These are phyloP conservation scores for Papilio xuthus DNA, from an alignment of 1,140 invertebrate genomes.

Conservation along the genomic window DNA sequence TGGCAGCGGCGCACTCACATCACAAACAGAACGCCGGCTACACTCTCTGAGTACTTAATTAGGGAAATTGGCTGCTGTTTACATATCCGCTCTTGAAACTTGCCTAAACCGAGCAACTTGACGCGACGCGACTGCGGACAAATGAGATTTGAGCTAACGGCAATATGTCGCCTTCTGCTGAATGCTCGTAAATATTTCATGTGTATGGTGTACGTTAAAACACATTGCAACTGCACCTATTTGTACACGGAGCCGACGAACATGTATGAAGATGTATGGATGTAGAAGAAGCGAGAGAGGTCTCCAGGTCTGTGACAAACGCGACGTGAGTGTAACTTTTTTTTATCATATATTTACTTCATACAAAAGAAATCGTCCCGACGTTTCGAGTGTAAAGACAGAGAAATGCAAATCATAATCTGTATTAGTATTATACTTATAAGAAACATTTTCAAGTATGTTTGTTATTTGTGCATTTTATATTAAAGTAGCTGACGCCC, in stretches of 20 bases:
- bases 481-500: too few species aligned
- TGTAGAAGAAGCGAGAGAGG: not conserved
- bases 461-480: too few species aligned
- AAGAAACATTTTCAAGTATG: too few species aligned
- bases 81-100: conserved; percentile 56
- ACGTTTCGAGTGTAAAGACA: too few species aligned
- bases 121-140: conserved; percentile 43
- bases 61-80: conserved; percentile 68
- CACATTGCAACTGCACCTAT: not conserved
- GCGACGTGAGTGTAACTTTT: not conserved
- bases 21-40: conserved; percentile 53
- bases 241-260: not conserved
- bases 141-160: conserved; percentile 37
- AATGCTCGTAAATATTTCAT: conserved; percentile 13
- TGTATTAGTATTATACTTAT: too few species aligned
- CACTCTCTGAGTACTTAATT: conserved; percentile 67
- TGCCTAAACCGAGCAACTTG: conserved; percentile 55
- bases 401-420: too few species aligned
- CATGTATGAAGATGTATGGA: not conserved
- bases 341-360: too few species aligned
- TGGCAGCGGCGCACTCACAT: conserved; percentile 47
- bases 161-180: conserved; percentile 35
- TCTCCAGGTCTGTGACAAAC: not conserved
- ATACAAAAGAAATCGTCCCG: too few species aligned
- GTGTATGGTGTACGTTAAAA: not conserved